These are phyloP conservation scores for Ammodytes marinus DNA, from an alignment of 2,113 vertebrate species.

Conservation along the genomic window DNA sequence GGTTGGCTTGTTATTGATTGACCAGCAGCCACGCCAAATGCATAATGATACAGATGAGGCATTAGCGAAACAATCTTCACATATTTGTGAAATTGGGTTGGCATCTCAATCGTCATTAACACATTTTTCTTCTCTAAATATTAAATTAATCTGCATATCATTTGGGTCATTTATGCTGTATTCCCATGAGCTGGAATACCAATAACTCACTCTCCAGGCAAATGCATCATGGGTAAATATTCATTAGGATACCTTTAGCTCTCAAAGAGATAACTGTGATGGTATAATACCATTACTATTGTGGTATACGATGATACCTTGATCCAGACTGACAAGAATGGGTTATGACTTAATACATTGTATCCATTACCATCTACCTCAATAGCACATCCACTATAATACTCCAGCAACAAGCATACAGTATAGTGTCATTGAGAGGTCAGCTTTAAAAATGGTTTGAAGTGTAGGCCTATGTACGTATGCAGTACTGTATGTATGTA, in stretches of 20 bases:
- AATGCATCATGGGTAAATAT: background rate
- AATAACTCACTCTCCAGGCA: background rate
- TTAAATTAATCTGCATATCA: background rate
- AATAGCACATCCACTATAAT: background rate
- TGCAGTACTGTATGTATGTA: no score
- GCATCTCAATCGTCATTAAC: background rate
- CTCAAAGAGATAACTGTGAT: background rate
- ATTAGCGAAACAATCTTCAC: background rate
- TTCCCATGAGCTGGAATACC: background rate
- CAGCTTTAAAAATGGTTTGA: no score
- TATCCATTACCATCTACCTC: background rate
- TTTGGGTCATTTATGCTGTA: background rate
- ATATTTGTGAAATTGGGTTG: background rate
- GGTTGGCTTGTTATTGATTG: constrained; percentile 9
- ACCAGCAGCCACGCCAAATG: background rate
- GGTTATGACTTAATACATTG: background rate
- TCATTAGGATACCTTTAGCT: background rate
- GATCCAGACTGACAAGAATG: background rate
- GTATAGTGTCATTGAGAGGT: no score
- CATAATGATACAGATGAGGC: background rate
- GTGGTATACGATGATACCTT: background rate
- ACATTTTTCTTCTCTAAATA: background rate
- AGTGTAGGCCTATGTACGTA: no score
- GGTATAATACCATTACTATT: background rate
- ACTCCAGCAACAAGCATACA: background rate